phyloP scores from a whole-genome alignment of 2,797 vertebrate genomes.

The Crax fasciolata region DNA sequence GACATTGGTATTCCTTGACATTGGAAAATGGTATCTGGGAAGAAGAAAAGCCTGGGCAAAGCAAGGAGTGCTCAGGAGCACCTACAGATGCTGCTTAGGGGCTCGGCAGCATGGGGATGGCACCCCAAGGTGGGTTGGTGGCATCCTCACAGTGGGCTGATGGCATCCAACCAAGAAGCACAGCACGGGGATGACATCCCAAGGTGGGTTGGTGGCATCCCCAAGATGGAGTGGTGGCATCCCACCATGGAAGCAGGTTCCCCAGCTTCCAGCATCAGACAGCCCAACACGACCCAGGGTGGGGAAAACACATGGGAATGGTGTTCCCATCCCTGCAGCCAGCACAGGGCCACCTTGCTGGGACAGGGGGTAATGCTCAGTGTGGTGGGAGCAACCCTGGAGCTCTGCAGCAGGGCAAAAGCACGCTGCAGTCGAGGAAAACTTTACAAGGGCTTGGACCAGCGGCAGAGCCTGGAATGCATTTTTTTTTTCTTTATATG shows the following conservation, averaged over 20 bases:
- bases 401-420: not conserved
- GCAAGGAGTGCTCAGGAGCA: not conserved
- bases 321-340: no score
- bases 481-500: not conserved
- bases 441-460: not conserved
- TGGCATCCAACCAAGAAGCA: no score
- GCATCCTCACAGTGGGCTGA: not conserved
- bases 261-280: no score
- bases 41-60: not conserved
- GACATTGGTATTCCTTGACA: not conserved
- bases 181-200: not conserved
- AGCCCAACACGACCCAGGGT: no score
- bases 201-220: not conserved
- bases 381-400: fast-evolving
- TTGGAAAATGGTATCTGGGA: not conserved
- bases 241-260: no score
- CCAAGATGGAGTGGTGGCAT: not conserved
- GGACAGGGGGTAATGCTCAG: no score
- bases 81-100: not conserved
- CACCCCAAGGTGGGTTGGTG: not conserved
- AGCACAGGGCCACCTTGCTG: no score
- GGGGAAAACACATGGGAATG: no score
- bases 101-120: not conserved
- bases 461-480: slow-evolving; percentile 27
- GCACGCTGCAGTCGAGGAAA: slow-evolving; percentile 3